Evolutionary conservation across 2,113 vertebrate genomes (phyloP), one percentile per base, ranked within the genome.

Genomic region (Leptobrachium ailaonicum): DNA sequence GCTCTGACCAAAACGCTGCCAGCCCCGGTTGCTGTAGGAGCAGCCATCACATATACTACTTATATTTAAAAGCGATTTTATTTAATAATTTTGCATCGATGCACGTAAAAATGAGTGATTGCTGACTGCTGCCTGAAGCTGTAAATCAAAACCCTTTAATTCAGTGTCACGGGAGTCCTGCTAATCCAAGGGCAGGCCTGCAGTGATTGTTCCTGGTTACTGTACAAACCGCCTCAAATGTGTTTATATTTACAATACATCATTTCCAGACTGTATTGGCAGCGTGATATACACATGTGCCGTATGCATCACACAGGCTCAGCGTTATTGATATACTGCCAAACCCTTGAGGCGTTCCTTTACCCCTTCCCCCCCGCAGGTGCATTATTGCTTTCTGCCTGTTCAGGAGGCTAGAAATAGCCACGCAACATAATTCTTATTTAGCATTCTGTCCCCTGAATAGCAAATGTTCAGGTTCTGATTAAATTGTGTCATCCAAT

Each of bases 401-500:
- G 67, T 64, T 3, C 62, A 64, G n/a, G 62, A 40, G 1, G 10
- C 62, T 64, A 32, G 41, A 70, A 41, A 60, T 50, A 71, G 12
- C 67, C 14, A 58, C 20, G 66, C 69, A 70, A 43, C 67, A 77
- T 71, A 60, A 70, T 71, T 77, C 43, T 63, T 62, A 71, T 71
- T 62, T 71, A 77, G 67, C 54, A 14, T 47, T 71, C 66, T 54
- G 41, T 77, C 53, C 41, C 42, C 4, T 53, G 40, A 32, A 53
- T 74, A 66, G 71, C 64, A 50, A 13, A 14, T 41, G 66, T 69
- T 72, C 79, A 80, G 20, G n/a, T 50, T 80, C 41, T 80, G 71
- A 80, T 80, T 80, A 80, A 67, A 69, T 56, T 74, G 54, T 81
- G 72, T 69, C 72, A 81, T 74, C 66, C 54, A 68, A 50, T 69